Evolutionary conservation across 2,888 invertebrate genomes (phyloP).

Genomic region (Protodeltote pygarga): DNA sequence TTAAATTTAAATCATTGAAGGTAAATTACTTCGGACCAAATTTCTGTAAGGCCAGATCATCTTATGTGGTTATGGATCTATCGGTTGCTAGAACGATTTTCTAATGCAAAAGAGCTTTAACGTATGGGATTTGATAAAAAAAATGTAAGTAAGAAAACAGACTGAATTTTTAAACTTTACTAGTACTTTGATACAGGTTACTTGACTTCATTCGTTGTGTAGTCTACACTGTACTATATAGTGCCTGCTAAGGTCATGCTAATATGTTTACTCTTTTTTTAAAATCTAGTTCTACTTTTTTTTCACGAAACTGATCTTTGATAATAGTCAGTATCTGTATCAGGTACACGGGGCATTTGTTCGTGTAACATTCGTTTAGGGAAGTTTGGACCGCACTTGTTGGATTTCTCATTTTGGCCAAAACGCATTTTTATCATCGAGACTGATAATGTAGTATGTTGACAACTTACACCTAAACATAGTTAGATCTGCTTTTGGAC

Average conservation of each 20-base stretch:
- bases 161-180: constrained; percentile 82
- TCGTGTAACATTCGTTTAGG: constrained; percentile 59
- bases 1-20: constrained; percentile 41
- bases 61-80: constrained; percentile 60
- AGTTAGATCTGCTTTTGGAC: constrained; percentile 83
- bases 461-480: constrained; percentile 76
- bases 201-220: constrained; percentile 70
- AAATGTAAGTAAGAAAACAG: constrained; percentile 73
- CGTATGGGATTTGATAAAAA: constrained; percentile 75
- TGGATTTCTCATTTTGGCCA: constrained; percentile 84
- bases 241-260: constrained; percentile 59
- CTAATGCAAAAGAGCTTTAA: constrained; percentile 80
- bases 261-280: constrained; percentile 34
- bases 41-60: constrained; percentile 65
- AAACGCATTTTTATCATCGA: constrained; percentile 84
- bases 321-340: constrained; percentile 72
- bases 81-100: constrained; percentile 68
- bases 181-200: constrained; percentile 82
- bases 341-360: constrained; percentile 68
- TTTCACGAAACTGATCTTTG: constrained; percentile 24
- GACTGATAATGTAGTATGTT: constrained; percentile 84
- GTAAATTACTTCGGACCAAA: constrained; percentile 71
- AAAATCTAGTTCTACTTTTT: constrained; percentile 21
- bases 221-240: constrained; percentile 62
- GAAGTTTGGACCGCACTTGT: constrained; percentile 67